These are phyloP conservation scores for Engystomops pustulosus DNA, from an alignment of 2,113 vertebrate genomes.

Conservation along the genomic window DNA sequence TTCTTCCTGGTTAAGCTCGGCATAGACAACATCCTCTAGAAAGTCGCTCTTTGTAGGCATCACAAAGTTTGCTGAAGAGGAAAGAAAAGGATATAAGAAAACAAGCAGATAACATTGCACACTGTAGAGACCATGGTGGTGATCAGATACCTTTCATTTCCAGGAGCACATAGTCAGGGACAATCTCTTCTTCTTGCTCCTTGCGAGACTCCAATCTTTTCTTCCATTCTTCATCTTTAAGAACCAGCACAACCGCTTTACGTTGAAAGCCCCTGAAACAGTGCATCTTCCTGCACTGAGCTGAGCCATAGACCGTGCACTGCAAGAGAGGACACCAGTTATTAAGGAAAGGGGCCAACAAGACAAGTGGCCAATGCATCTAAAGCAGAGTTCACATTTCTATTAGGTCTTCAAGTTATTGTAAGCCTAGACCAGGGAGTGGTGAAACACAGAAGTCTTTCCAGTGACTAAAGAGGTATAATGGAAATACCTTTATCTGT, in stretches of 20 bases:
- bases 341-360: not conserved
- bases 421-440: too few species aligned
- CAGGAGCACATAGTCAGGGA: conserved; percentile 83
- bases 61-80: conserved; percentile 80
- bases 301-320: conserved; percentile 87
- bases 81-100: not conserved
- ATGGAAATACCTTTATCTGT: too few species aligned
- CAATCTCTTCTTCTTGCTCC: conserved; percentile 72
- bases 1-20: conserved; percentile 78
- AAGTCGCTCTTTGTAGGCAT: conserved; percentile 81
- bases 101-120: not conserved
- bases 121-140: not conserved
- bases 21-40: conserved; percentile 81
- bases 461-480: too few species aligned
- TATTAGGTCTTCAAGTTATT: too few species aligned
- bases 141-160: conserved; percentile 83
- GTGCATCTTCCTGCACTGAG: conserved; percentile 82
- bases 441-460: too few species aligned
- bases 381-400: too few species aligned
- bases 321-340: conserved; percentile 56
- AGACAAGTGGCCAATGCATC: not conserved
- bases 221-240: conserved; percentile 81
- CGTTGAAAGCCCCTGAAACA: conserved; percentile 80
- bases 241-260: conserved; percentile 80
- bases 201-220: conserved; percentile 75